phyloP scores from a whole-genome alignment of 2,797 vertebrate species.

The Notolabrus celidotus region DNA sequence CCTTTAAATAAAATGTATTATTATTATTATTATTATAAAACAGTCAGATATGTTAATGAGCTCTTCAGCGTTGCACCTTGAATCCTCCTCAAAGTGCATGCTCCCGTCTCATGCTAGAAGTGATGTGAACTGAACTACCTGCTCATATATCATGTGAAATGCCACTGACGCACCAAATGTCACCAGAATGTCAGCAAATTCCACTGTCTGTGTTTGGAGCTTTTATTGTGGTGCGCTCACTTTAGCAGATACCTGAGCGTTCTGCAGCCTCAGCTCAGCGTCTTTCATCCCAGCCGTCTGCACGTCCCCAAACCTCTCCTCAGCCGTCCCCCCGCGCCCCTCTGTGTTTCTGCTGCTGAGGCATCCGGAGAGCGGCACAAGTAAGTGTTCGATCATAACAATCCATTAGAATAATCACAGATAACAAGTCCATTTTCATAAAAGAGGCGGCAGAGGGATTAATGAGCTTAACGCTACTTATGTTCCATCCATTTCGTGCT shows the following conservation, averaged over 20 bases:
- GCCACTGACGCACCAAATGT: conserved; percentile 85
- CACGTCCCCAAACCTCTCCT: conserved; percentile 36
- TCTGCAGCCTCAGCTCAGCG: conserved; percentile 5
- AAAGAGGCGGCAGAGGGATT: conserved; percentile 76
- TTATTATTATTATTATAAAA: too few species aligned
- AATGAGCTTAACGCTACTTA: conserved; percentile 85
- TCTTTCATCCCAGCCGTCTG: conserved; percentile 34
- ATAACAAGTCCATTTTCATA: conserved; percentile 82
- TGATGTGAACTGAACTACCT: conserved; percentile 64
- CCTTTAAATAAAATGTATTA: too few species aligned
- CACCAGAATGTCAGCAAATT: conserved; percentile 86
- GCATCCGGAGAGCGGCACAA: conserved; percentile 26
- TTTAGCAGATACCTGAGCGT: conserved; percentile 49
- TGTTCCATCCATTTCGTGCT: conserved; percentile 80
- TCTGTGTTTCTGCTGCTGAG: conserved; percentile 11
- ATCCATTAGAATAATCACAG: conserved; percentile 83
- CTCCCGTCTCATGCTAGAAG: conserved; percentile 36
- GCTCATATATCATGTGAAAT: conserved; percentile 83
- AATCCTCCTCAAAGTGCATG: conserved; percentile 17
- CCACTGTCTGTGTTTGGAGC: conserved; percentile 66
- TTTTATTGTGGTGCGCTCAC: conserved; percentile 61
- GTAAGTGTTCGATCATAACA: conserved; percentile 77
- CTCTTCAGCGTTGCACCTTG: conserved; percentile 9
- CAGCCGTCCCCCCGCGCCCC: conserved; percentile 20
- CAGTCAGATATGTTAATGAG: conserved; percentile 21